Evolutionary conservation across 2,888 invertebrate genomes (phyloP).

Genomic region (Alcis repandata): DNA sequence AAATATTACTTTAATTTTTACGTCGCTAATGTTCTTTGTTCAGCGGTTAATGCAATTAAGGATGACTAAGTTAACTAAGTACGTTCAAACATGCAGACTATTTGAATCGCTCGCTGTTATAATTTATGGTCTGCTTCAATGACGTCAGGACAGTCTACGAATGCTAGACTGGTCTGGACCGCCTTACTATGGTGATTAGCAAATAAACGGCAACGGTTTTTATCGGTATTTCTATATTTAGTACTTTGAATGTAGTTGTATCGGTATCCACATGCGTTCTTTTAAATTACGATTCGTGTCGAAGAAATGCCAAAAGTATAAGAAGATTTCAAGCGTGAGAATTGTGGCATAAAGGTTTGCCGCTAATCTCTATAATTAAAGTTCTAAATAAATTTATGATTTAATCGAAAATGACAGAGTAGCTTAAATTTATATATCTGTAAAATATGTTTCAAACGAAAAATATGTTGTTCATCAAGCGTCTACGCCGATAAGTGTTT

Average conservation of each 20-base stretch:
- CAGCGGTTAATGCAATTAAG: constrained; percentile 37
- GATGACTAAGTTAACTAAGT: constrained; percentile 37
- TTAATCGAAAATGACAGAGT: background rate
- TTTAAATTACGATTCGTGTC: background rate
- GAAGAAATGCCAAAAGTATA: background rate
- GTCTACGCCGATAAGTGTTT: constrained; percentile 45
- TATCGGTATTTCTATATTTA: constrained; percentile 35
- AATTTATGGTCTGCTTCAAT: constrained; percentile 33
- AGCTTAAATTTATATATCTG: no score
- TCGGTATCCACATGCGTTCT: constrained; percentile 5
- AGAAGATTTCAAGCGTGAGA: background rate
- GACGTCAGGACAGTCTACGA: constrained; percentile 39
- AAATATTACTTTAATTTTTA: constrained; percentile 8
- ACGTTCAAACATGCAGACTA: constrained; percentile 31
- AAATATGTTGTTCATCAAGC: constrained; percentile 39
- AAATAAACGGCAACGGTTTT: constrained; percentile 38
- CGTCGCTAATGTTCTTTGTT: constrained; percentile 25
- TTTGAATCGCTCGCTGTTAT: constrained; percentile 36
- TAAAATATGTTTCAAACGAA: constrained; percentile 5
- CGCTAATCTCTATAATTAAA: background rate
- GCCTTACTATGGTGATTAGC: constrained; percentile 39
- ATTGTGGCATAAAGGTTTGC: background rate
- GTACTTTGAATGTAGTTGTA: constrained; percentile 18
- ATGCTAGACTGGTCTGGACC: constrained; percentile 39
- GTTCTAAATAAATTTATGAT: background rate